phyloP scores from a whole-genome alignment of 2,797 vertebrate species.

The Liasis olivaceus region DNA sequence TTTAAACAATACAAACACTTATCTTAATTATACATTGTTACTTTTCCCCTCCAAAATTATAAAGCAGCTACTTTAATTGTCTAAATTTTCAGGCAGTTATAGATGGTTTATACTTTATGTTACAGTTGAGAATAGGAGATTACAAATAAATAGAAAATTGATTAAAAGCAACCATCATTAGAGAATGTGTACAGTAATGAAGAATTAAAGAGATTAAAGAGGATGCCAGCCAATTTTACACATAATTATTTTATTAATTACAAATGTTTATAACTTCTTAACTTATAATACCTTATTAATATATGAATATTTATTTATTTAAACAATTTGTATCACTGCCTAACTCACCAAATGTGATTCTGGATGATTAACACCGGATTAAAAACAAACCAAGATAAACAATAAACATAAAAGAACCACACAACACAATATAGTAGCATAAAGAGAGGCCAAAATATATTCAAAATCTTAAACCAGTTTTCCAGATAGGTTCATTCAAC shows the following conservation, averaged over 20 bases:
- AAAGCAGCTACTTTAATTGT: not conserved
- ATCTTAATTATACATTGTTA: not conserved
- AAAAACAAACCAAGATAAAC: not conserved
- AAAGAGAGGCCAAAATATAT: not conserved
- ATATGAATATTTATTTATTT: not conserved
- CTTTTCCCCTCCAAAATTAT: not conserved
- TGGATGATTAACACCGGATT: not conserved
- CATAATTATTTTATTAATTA: not conserved
- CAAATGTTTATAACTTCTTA: no score
- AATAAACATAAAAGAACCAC: not conserved
- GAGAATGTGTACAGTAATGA: not conserved
- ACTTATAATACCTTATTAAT: no score
- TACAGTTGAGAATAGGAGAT: not conserved
- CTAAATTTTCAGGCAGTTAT: not conserved
- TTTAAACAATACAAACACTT: not conserved
- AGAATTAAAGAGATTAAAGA: not conserved
- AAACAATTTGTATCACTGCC: not conserved
- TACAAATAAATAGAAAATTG: conserved; percentile 12
- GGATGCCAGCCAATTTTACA: not conserved
- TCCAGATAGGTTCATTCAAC: not conserved
- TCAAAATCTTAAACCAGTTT: not conserved
- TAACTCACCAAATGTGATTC: not conserved
- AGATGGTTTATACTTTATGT: not conserved
- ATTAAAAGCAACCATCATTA: not conserved
- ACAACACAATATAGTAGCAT: not conserved